Evolutionary conservation across 92 coral and sea anemone species (phyloP).

Genomic region (Pocillopora meandrina): DNA sequence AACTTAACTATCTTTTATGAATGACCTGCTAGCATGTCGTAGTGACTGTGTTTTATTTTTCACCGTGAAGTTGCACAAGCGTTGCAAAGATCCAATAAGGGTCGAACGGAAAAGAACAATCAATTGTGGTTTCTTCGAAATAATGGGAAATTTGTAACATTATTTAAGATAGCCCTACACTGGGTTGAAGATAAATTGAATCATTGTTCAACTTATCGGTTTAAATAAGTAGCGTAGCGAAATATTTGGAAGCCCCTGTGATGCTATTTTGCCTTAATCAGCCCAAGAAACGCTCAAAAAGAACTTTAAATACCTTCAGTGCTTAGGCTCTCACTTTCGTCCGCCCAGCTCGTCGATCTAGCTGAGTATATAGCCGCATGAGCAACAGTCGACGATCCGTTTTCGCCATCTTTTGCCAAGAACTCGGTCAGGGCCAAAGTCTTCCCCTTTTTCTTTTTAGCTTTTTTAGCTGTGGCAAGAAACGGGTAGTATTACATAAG

Average conservation of each 20-base stretch:
- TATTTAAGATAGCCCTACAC: not conserved
- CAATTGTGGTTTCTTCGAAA: not conserved
- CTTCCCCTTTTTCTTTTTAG: conserved; percentile 94
- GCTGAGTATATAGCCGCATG: conserved; percentile 71
- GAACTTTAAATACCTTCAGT: conserved; percentile 72
- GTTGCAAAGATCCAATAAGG: not conserved
- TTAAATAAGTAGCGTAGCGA: not conserved
- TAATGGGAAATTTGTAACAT: not conserved
- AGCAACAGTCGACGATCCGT: conserved; percentile 65
- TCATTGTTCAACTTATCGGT: not conserved
- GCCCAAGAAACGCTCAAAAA: not conserved
- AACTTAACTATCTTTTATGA: no score
- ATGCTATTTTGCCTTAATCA: conserved; percentile 13
- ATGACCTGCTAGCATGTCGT: not conserved
- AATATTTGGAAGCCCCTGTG: not conserved
- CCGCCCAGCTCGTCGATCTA: conserved; percentile 95
- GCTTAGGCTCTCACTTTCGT: conserved; percentile 88
- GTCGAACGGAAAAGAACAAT: not conserved
- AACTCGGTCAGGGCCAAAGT: conserved; percentile 81
- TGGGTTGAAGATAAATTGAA: not conserved
- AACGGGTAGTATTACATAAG: not conserved
- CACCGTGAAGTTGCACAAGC: not conserved
- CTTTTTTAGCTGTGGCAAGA: conserved; percentile 77
- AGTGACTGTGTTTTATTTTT: not conserved
- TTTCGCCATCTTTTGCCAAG: conserved; percentile 77